phyloP scores from a whole-genome alignment of 2,113 vertebrate species.

The Aythya baeri region DNA sequence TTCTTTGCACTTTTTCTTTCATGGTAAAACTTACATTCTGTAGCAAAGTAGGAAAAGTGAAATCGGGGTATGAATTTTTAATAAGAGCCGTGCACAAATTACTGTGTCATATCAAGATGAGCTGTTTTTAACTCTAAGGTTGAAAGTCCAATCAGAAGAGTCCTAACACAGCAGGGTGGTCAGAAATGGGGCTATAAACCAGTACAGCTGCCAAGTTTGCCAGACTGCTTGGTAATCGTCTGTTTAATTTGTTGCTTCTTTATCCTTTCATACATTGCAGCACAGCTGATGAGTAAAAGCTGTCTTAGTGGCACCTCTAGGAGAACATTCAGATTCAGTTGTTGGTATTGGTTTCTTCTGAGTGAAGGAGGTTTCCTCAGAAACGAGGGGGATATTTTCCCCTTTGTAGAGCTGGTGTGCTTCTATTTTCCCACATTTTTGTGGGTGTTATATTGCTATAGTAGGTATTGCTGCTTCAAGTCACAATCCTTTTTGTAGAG shows the following conservation, averaged over 20 bases:
- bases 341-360: neutral
- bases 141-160: neutral
- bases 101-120: neutral
- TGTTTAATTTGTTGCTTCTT: neutral
- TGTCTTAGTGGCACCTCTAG: neutral
- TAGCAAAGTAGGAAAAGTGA: neutral
- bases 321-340: neutral
- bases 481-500: neutral
- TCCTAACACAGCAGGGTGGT: neutral
- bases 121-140: neutral
- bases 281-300: neutral
- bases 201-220: fast-evolving
- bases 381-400: neutral
- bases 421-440: neutral
- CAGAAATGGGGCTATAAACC: neutral
- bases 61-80: neutral
- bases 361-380: neutral
- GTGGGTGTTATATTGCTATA: neutral
- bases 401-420: neutral
- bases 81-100: neutral
- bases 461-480: neutral
- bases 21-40: fast-evolving
- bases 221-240: neutral
- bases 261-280: neutral
- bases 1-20: neutral